Evolutionary conservation across 2,797 vertebrate genomes (phyloP).

Genomic region (Chaetodon trifasciatus): DNA sequence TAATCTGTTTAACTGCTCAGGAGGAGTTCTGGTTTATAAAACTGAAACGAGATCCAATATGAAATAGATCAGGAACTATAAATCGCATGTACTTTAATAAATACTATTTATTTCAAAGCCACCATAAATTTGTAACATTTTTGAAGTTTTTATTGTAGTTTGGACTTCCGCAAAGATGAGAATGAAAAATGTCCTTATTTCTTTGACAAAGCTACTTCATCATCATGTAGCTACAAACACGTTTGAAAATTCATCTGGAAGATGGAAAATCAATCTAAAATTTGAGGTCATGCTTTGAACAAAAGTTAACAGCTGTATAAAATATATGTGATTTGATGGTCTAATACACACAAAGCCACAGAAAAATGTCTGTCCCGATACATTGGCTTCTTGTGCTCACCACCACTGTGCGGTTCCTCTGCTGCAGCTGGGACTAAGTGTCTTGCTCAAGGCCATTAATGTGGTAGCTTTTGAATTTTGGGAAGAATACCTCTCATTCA

Average conservation of each 20-base stretch:
- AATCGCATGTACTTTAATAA: background rate
- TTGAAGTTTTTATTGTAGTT: background rate
- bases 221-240: background rate
- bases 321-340: conserved; percentile 39
- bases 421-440: conserved; percentile 29
- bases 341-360: conserved; percentile 19
- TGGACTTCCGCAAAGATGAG: background rate
- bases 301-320: conserved; percentile 8
- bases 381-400: conserved; percentile 17
- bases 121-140: background rate
- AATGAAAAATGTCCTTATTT: background rate
- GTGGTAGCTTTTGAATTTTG: conserved; percentile 34
- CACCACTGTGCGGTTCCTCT: conserved; percentile 26
- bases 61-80: background rate
- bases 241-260: background rate
- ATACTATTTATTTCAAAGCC: background rate
- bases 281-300: conserved; percentile 8
- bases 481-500: conserved; percentile 55
- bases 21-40: conserved; percentile 5
- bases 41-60: conserved; percentile 15
- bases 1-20: conserved; percentile 29
- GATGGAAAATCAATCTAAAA: conserved; percentile 2
- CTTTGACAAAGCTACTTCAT: background rate
- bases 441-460: conserved; percentile 13
- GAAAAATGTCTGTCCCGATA: background rate